These are phyloP conservation scores for Myrmophylax atrothorax DNA, from an alignment of 2,113 vertebrate genomes.

Conservation along the genomic window DNA sequence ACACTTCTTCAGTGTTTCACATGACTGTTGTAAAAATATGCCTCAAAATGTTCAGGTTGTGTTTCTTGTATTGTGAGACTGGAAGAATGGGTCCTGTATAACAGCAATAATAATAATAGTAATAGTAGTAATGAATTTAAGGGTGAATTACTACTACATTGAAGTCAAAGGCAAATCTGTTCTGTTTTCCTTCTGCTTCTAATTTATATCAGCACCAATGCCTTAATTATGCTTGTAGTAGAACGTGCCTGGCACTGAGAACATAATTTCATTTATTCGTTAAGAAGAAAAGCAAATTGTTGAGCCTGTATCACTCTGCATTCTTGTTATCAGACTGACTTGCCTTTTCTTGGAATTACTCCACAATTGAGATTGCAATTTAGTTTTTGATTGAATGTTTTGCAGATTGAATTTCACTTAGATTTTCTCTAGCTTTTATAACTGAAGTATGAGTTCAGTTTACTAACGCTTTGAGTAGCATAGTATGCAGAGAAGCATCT, in stretches of 20 bases:
- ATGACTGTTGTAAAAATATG: background rate
- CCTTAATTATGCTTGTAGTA: constrained; percentile 23
- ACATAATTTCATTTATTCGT: background rate
- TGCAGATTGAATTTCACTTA: constrained; percentile 54
- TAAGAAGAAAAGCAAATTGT: constrained; percentile 41
- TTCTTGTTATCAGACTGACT: constrained; percentile 14
- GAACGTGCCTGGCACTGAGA: background rate
- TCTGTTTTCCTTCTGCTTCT: background rate
- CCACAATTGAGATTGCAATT: constrained; percentile 38
- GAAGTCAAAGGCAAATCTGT: background rate
- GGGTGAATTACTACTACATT: background rate
- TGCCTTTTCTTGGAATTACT: constrained; percentile 53
- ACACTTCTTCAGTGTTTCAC: background rate
- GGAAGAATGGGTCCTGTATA: background rate
- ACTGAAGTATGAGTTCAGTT: background rate
- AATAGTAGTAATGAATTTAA: background rate
- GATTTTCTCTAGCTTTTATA: constrained; percentile 32
- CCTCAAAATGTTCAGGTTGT: background rate
- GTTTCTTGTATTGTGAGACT: background rate
- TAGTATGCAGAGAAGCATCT: background rate
- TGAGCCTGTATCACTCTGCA: background rate
- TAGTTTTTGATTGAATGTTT: constrained; percentile 53
- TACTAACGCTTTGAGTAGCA: background rate
- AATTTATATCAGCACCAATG: constrained; percentile 17
- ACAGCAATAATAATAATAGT: background rate